These are phyloP conservation scores for Pediacus dermestoides DNA, from an alignment of 2,888 invertebrate species.

Conservation along the genomic window DNA sequence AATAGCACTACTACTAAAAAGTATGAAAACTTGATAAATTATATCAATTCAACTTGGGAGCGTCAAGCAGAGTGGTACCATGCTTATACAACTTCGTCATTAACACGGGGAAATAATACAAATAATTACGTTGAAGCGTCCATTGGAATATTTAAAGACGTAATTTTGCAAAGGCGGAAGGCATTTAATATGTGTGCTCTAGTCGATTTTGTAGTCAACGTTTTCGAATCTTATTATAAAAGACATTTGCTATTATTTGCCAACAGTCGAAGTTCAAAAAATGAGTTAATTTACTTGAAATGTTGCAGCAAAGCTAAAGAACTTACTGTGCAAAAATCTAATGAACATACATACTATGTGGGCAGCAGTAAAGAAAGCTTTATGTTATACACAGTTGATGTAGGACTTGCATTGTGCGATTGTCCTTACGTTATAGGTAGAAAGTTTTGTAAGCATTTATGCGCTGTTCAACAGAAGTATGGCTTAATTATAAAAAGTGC, in stretches of 20 bases:
- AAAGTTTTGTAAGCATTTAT: conserved; percentile 6
- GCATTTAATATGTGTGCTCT: conserved; percentile 5
- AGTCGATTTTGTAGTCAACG: conserved; percentile 6
- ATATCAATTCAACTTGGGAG: too few species aligned
- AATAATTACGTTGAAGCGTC: too few species aligned
- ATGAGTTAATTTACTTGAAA: conserved; percentile 2
- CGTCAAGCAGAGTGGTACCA: too few species aligned
- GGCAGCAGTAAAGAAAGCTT: background rate
- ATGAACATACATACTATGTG: background rate
- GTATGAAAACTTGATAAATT: too few species aligned
- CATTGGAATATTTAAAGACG: too few species aligned
- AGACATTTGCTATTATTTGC: conserved; percentile 5
- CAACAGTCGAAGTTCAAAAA: conserved; percentile 7
- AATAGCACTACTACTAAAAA: too few species aligned
- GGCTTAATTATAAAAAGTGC: conserved; percentile 3
- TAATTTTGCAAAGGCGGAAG: too few species aligned
- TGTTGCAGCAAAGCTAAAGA: conserved; percentile 4
- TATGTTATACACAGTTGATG: conserved; percentile 6
- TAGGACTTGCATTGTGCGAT: conserved; percentile 2
- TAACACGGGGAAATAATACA: too few species aligned
- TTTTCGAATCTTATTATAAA: conserved; percentile 6
- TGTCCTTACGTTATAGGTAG: background rate
- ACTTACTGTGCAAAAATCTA: conserved; percentile 4
- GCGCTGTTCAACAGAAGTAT: conserved; percentile 4
- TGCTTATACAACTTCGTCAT: too few species aligned